Conservation (phyloP, 2,888 invertebrate species). For the Crocallis elinguaria region DNA sequence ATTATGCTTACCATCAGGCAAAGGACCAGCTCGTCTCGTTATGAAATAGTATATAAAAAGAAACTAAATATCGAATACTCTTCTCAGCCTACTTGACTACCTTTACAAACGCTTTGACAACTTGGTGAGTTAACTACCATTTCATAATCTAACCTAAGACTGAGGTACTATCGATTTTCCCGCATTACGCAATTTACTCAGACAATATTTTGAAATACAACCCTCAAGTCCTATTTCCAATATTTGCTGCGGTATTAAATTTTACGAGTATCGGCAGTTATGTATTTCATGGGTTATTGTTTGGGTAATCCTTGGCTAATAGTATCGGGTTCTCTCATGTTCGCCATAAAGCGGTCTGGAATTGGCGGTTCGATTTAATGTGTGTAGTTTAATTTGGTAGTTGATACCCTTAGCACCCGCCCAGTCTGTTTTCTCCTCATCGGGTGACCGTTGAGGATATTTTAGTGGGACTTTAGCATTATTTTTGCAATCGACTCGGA, state of each 20-base stretch:
- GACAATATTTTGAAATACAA: slow-evolving; percentile 64
- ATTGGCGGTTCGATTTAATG: slow-evolving; percentile 26
- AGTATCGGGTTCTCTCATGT: slow-evolving; percentile 38
- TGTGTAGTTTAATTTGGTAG: slow-evolving; percentile 30
- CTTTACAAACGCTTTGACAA: too few relatives aligned
- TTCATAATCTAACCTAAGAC: not conserved
- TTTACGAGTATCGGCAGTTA: slow-evolving; percentile 56
- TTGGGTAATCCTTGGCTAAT: slow-evolving; percentile 49
- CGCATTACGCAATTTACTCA: slow-evolving; percentile 36
- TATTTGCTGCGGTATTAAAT: slow-evolving; percentile 62
- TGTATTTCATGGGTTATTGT: slow-evolving; percentile 59
- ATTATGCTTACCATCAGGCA: too few relatives aligned
- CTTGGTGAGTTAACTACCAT: too few relatives aligned
- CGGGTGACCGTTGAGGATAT: slow-evolving; percentile 10
- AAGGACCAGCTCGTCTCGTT: too few relatives aligned
- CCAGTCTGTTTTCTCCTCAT: slow-evolving; percentile 23
- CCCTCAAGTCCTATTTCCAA: slow-evolving; percentile 55
- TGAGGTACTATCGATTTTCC: not conserved
- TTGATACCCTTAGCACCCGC: slow-evolving; percentile 22
- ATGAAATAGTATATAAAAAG: too few relatives aligned
- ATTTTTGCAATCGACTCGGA: slow-evolving; percentile 5
- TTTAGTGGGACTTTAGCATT: slow-evolving; percentile 9
- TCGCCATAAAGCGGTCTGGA: slow-evolving; percentile 32
- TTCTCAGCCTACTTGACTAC: too few relatives aligned
- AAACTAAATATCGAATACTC: too few relatives aligned